Evolutionary conservation across 2,797 vertebrate genomes (phyloP).

Genomic region (Lerista edwardsae): DNA sequence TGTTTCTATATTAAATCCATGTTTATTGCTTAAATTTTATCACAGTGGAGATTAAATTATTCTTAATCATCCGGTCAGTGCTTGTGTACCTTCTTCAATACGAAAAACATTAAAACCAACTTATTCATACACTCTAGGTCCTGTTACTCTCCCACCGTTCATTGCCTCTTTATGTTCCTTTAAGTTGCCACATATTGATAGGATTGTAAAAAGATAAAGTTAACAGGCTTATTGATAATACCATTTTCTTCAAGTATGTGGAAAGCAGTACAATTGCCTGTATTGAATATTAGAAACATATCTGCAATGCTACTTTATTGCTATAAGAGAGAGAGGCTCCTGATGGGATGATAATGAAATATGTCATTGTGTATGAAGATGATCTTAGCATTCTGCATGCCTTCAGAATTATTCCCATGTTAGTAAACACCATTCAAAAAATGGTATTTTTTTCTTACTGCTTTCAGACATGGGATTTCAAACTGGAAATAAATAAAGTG

Average conservation of each 20-base stretch:
- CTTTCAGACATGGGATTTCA: conserved; percentile 69
- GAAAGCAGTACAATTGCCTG: conserved; percentile 69
- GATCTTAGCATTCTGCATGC: conserved; percentile 68
- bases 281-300: conserved; percentile 68
- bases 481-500: conserved; percentile 80
- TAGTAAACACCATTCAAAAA: conserved; percentile 66
- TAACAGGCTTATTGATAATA: conserved; percentile 68
- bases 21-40: conserved; percentile 82
- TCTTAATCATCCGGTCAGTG: conserved; percentile 76
- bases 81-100: conserved; percentile 75
- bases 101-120: conserved; percentile 70
- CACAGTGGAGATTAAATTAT: conserved; percentile 81
- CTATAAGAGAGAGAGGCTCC: conserved; percentile 77
- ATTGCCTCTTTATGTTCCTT: conserved; percentile 71
- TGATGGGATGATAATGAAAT: conserved; percentile 73
- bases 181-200: conserved; percentile 58
- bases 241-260: conserved; percentile 79
- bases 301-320: conserved; percentile 72
- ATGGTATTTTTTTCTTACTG: conserved; percentile 51
- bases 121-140: conserved; percentile 78
- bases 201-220: conserved; percentile 78
- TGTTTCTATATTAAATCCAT: conserved; percentile 78
- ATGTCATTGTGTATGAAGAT: conserved; percentile 78
- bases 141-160: conserved; percentile 74
- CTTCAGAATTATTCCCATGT: conserved; percentile 65